Evolutionary conservation across 2,113 vertebrate species (phyloP).

Genomic region (Melanocharis versteri): DNA sequence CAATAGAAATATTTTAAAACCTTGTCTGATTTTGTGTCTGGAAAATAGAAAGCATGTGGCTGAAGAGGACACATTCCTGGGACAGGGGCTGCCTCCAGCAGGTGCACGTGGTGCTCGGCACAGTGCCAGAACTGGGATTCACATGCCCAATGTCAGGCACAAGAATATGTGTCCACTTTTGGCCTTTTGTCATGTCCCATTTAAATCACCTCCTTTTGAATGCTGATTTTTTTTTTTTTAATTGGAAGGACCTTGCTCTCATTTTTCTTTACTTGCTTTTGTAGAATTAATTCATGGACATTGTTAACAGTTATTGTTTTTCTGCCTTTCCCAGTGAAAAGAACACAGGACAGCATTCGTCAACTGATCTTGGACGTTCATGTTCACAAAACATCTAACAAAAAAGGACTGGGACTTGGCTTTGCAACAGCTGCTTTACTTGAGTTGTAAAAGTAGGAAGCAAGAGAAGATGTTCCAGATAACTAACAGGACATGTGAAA

Average conservation of each 20-base stretch:
- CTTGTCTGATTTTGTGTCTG: neutral
- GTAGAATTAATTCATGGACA: neutral
- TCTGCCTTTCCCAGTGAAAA: neutral
- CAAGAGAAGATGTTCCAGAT: neutral
- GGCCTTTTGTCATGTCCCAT: neutral
- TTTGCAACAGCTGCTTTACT: neutral
- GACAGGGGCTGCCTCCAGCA: neutral
- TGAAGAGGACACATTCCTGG: neutral
- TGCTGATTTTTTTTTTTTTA: neutral
- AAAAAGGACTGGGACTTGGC: neutral
- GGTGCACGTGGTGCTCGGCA: rapidly evolving
- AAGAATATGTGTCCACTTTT: neutral
- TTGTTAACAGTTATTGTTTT: neutral
- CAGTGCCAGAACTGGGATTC: neutral
- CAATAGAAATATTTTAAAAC: neutral
- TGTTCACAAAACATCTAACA: neutral
- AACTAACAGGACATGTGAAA: neutral
- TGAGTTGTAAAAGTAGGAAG: neutral
- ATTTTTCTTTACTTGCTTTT: neutral
- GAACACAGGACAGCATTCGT: neutral
- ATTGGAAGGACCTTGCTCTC: neutral
- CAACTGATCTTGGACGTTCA: neutral
- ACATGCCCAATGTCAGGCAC: neutral
- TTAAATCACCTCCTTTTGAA: neutral
- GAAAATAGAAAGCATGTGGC: neutral